Base-by-base conservation (phyloP, 2,113 vertebrate genomes). In the Tachycineta bicolor region DNA sequence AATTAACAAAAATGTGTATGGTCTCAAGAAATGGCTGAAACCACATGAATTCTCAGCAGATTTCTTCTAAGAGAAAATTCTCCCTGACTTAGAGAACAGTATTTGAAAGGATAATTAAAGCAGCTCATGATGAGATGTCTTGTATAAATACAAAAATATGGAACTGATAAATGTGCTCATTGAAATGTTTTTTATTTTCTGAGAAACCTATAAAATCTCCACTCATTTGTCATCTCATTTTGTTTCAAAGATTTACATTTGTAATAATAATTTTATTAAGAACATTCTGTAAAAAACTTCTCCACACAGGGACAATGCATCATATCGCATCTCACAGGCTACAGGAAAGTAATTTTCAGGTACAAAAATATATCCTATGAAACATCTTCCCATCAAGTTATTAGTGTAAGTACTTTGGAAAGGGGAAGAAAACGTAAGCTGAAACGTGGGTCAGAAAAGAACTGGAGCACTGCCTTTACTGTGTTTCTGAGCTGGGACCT, bases 101-200 rank as follows among this genome's bases (percentile, higher is more conserved):
- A 70, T 86, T 67, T 37, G 18, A 89, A 90, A 80, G 46, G 41
- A 74, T 92, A 92, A 90, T 89, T 86, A 90, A 89, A 76, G 39
- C 26, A 87, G 34, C 28, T 92, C 50, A 83, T 1, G 1, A 55
- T 69, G 43, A 82, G 47, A 76, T 91, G 20, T 47, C 28, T 34
- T 49, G 63, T 46, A 62, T 58, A 76, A 95, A 93, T 49, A 80
- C 14, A 76, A 83, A 78, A 39, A 82, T 55, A 64, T 5, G 4
- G 26, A 52, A 77, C 24, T 55, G 64, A 82, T 71, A 93, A 89
- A 94, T 11, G 28, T 24, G 14, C 33, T 39, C 29, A 37, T 10
- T 31, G 60, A 87, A 87, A 63, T 33, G 31, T 24, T 86, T 26
- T 78, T 79, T 44, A 71, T 68, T 87, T 96, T 68, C 62, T 63